Evolutionary conservation across 2,888 invertebrate species (phyloP), one percentile per base, ranked within the genome.

Genomic region (Mimumesa dahlbomi): DNA sequence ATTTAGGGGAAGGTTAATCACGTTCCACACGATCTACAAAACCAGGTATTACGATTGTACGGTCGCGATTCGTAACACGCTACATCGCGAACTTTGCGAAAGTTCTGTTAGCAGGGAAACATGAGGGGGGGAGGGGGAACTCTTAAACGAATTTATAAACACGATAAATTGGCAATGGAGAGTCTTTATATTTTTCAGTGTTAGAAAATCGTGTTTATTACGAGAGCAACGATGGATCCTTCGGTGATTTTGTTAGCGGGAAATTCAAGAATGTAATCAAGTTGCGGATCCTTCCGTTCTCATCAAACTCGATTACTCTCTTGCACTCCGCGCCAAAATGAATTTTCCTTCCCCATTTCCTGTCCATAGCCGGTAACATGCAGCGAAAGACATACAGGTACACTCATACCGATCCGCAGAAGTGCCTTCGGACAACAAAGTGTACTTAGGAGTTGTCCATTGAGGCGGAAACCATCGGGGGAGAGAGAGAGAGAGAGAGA

Each of bases 231-330:
- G 22, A 22, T 21, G 49, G n/a, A 9, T 6, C n/a, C 11, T 4
- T 11, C 18, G 50, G 46, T 16, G 34, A 46, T 57, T 29, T 66
- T 59, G 54, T 66, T 49, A 59, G 11, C 43, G 7, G 16, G 31
- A 19, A 54, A 50, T 49, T 59, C 69, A 40, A 54, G 59, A 61
- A 50, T 67, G 25, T 70, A 70, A 70, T 70, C 43, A 36, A 50
- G 19, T 70, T 43, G 53, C 38, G 57, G 45, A 48, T 69, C 43
- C 49, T 66, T 38, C 43, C 38, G 34, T 40, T n/a, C 45, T 18
- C 7, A 6, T 11, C 21, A 56, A 61, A 70, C 16, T 70, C 59
- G 61, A 67, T 61, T 54, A 38, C 49, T 22, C 42, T 19, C 36
- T 34, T 11, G 58, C 31, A 31, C 34, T 66, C 13, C 13, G 31